Evolutionary conservation across 2,888 invertebrate species (phyloP).

Genomic region (Stegophylla sp.): DNA sequence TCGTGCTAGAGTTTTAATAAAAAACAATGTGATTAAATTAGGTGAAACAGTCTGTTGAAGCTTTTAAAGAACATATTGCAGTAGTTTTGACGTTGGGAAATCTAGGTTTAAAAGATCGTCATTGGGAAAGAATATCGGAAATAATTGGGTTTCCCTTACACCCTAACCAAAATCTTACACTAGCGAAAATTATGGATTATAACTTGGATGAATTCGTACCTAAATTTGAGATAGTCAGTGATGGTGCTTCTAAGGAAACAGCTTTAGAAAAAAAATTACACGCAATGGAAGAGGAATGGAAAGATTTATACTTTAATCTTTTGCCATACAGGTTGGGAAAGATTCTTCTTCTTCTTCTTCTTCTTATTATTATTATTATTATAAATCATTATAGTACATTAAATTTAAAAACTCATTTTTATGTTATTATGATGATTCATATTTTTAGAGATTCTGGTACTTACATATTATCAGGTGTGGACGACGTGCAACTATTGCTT

Average conservation of each 20-base stretch:
- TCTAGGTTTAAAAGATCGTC: conserved; percentile 88
- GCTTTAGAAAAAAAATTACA: conserved; percentile 86
- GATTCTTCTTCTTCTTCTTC: no score
- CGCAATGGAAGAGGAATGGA: conserved; percentile 93
- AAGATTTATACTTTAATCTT: conserved; percentile 77
- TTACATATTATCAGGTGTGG: conserved; percentile 84
- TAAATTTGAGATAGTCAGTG: conserved; percentile 89
- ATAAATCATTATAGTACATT: no score
- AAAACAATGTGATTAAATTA: conserved; percentile 61
- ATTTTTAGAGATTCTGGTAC: conserved; percentile 82
- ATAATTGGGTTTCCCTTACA: conserved; percentile 91
- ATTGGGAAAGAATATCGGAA: conserved; percentile 94
- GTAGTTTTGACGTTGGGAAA: conserved; percentile 93
- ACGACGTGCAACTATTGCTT: conserved; percentile 89
- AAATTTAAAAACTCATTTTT: neutral
- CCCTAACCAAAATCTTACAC: conserved; percentile 80
- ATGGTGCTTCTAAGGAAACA: conserved; percentile 94
- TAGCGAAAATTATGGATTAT: conserved; percentile 85
- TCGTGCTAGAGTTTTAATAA: neutral
- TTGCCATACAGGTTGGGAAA: conserved; percentile 72
- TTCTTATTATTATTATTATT: no score
- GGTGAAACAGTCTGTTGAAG: conserved; percentile 78
- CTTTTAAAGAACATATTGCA: conserved; percentile 86
- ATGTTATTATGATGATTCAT: neutral
- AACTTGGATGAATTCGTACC: conserved; percentile 86